These are phyloP conservation scores for Cerastis rubricosa DNA, from an alignment of 2,888 invertebrate genomes.

Conservation along the genomic window DNA sequence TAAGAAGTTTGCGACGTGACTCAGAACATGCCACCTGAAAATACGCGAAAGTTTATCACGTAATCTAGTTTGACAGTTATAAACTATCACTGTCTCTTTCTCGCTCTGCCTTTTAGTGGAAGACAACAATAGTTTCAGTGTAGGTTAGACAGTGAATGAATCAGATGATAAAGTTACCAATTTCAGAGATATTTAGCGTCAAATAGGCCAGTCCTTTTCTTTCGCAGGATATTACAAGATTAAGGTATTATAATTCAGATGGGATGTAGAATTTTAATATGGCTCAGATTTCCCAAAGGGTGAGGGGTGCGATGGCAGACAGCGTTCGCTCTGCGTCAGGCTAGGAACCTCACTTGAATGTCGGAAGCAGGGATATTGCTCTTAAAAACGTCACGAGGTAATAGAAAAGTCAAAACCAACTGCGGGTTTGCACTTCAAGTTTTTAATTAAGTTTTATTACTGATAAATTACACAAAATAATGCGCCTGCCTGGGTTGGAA, in stretches of 20 bases:
- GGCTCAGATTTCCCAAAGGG: conserved; percentile 53
- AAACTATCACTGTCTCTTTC: conserved; percentile 12
- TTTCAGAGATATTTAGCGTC: background rate
- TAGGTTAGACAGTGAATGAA: background rate
- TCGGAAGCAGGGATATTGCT: conserved; percentile 30
- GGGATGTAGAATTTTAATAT: conserved; percentile 48
- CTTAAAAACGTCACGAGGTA: conserved; percentile 29
- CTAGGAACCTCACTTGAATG: conserved; percentile 11
- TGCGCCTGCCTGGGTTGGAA: too few species aligned
- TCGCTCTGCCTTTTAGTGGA: background rate
- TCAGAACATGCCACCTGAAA: conserved; percentile 30
- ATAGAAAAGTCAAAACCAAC: conserved; percentile 18
- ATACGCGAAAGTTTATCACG: conserved; percentile 20
- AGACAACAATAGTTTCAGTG: background rate
- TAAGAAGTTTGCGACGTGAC: conserved; percentile 21
- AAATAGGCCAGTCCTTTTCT: conserved; percentile 18
- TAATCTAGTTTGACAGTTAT: conserved; percentile 30
- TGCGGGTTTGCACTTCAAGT: background rate
- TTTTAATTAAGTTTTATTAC: background rate
- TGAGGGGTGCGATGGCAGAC: conserved; percentile 23
- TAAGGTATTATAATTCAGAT: conserved; percentile 34
- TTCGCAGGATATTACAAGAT: conserved; percentile 22
- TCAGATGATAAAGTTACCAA: background rate
- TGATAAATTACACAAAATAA: too few species aligned
- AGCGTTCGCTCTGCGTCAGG: conserved; percentile 31